Evolutionary conservation across 2,888 invertebrate species (phyloP), one percentile per base, ranked within the genome.

Genomic region (Myathropa florea): DNA sequence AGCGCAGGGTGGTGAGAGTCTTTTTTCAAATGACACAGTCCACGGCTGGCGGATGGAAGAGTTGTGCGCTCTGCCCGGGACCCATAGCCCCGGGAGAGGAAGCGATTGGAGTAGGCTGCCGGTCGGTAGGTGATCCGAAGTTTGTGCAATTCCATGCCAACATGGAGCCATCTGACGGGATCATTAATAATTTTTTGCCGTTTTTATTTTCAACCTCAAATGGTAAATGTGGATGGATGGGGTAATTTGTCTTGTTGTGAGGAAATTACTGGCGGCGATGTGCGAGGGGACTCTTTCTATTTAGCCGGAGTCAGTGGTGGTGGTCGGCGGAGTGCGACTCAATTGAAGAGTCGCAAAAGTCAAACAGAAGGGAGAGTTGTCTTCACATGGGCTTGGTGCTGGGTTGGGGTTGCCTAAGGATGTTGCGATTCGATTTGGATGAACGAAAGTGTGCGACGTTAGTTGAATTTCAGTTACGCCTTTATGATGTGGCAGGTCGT

Each of bases 131-230:
- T 77, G 82, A 78, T 73, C 59, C 64, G 53, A 82, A 82, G 82
- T 82, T 85, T 82, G 60, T 85, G 85, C 85, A 85, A 85, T 68
- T 81, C 46, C 46, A 46, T 64, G 57, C 77, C 36, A 75, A 85
- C 85, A 85, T 82, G 85, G 26, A 82, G 82, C 18, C 70, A 60
- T 60, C 60, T 70, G 85, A 85, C 82, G 82, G 77, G 68, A 78
- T 85, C 85, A 85, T 85, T 85, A 85, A 85, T 85, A 85, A 78
- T 65, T 30, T 63, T 33, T 80, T 73, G 33, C 68, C 63, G 36
- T 23, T 78, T 61, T 28, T 78, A 59, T 36, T 24, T 72, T 46
- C 72, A 73, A 53, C 30, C 46, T 21, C 67, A 68, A 76, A 82
- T 85, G 81, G 77, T 70, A 73, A 46, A 85, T 85, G 68, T 70